These are phyloP conservation scores for Heteractis magnifica DNA, from an alignment of 92 coral and sea anemone species.

Conservation along the genomic window DNA sequence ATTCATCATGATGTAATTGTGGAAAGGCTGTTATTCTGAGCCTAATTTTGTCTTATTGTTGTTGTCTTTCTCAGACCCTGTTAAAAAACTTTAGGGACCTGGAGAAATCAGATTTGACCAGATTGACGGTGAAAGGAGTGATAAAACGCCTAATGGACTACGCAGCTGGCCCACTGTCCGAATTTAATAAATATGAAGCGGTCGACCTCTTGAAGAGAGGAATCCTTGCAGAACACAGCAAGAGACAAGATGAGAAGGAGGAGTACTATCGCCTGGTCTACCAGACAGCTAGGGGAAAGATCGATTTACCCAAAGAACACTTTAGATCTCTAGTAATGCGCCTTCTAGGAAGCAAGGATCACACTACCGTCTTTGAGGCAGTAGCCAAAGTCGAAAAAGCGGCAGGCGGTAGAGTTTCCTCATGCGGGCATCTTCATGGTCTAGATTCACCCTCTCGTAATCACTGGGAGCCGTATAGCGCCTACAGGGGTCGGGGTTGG, in stretches of 20 bases:
- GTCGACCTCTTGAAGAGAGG: conserved; percentile 32
- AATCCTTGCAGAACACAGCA: conserved; percentile 33
- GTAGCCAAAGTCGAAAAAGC: too few relatives aligned
- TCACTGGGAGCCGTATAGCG: too few relatives aligned
- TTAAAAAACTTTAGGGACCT: not conserved
- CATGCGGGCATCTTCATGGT: not conserved
- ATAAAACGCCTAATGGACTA: conserved; percentile 21
- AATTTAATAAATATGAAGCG: conserved; percentile 49
- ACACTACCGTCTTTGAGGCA: not conserved
- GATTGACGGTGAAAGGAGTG: conserved; percentile 13
- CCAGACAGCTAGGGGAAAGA: conserved; percentile 2
- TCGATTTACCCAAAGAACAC: conserved; percentile 35
- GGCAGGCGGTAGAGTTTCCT: too few relatives aligned
- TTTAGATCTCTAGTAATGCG: conserved; percentile 35
- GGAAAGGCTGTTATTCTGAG: too few relatives aligned
- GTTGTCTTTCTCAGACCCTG: conserved; percentile 6
- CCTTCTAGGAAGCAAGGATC: conserved; percentile 28
- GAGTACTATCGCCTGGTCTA: conserved; percentile 36
- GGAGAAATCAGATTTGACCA: conserved; percentile 20
- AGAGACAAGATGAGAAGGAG: conserved; percentile 38
- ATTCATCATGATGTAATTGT: too few relatives aligned
- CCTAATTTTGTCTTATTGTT: not conserved
- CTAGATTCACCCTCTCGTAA: too few relatives aligned
- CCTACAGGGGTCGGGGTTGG: too few relatives aligned
- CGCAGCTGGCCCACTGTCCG: conserved; percentile 39